These are phyloP conservation scores for Parapristionchus giblindavisi DNA, from an alignment of 2,888 invertebrate species.

Conservation along the genomic window DNA sequence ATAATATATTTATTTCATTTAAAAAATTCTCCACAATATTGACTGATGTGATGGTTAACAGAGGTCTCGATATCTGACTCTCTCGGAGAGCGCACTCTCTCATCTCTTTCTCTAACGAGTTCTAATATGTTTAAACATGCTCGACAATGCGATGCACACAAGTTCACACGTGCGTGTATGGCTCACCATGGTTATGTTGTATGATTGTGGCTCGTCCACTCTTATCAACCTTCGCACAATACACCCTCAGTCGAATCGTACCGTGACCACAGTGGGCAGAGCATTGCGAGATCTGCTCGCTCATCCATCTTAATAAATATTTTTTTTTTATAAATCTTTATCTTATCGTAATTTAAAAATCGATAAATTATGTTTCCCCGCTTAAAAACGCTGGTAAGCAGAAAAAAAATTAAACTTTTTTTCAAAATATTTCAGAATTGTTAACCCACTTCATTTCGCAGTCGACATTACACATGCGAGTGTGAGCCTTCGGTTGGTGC, in stretches of 20 bases:
- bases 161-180: neutral
- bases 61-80: too few species aligned
- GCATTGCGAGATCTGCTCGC: constrained; percentile 68
- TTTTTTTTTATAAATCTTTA: neutral
- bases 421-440: neutral
- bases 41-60: too few species aligned
- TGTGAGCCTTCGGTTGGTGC: constrained; percentile 61
- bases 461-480: constrained; percentile 76
- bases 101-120: too few species aligned
- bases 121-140: too few species aligned
- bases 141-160: neutral
- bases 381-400: too few species aligned
- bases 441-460: constrained; percentile 75
- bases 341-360: too few species aligned
- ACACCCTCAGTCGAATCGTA: constrained; percentile 2
- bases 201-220: constrained; percentile 15
- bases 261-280: constrained; percentile 70
- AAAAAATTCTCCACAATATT: too few species aligned
- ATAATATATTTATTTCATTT: too few species aligned
- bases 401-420: too few species aligned
- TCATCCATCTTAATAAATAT: constrained; percentile 68
- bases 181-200: constrained; percentile 7
- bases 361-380: too few species aligned
- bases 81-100: too few species aligned
- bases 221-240: constrained; percentile 22